Evolutionary conservation across 2,888 invertebrate genomes (phyloP), one percentile per base, ranked within the genome.

Genomic region (Cepaea hortensis): DNA sequence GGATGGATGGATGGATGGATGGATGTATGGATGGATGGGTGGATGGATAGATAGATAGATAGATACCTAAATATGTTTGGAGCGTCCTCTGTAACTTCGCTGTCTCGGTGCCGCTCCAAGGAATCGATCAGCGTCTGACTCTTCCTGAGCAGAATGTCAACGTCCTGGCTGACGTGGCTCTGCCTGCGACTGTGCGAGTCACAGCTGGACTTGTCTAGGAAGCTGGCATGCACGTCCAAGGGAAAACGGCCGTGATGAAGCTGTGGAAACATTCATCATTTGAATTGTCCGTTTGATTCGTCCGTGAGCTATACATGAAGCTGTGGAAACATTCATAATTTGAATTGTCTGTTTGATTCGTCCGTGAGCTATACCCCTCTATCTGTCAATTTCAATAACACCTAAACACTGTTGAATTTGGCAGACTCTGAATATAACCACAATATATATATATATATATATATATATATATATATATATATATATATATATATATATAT

Each of bases 161-260:
- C 93, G 84, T 94, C 94, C 73, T 92, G 93, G 84, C 93, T 92
- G 89, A 68, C 91, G 88, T 87, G 91, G 85, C 92, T 92, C 7
- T 91, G 90, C 20, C 92, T 89, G 65, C 92, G 88, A 88, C 92
- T 91, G 70, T 91, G 86, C 9, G 92, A 90, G 68, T 90, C 90
- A 62, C 89, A 90, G 84, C 89, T 90, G 75, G 88, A 87, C 87
- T 87, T 89, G 87, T 90, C 90, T 76, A 89, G 84, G 62, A 90
- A 85, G 73, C 88, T 88, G 50, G 87, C 88, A 20, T 88, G 88
- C 23, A 89, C 82, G 76, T 88, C 89, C 55, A 90, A 86, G 0
- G 93, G 92, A 89, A 93, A 93, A 83, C 92, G 95, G 89, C 95
- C 95, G 90, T 95, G 95, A 90, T 95, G 95, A n/a, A 95, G 82